Evolutionary conservation across 1,140 invertebrate genomes (phyloP), one percentile per base, ranked within the genome.

Genomic region (Cherax quadricarinatus): DNA sequence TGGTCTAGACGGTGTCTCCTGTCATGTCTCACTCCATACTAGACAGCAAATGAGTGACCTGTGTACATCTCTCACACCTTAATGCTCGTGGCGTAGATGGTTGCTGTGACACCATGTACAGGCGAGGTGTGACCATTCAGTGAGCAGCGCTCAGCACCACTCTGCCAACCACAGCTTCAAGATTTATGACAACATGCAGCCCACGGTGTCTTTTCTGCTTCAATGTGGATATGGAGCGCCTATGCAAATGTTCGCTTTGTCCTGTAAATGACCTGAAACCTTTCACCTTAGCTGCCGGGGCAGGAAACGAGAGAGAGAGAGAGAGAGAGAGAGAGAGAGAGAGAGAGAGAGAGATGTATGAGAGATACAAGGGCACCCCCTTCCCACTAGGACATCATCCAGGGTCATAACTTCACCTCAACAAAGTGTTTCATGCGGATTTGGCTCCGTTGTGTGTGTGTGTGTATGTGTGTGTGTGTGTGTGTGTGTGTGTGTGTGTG

Each of bases 221-320:
- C 51, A 53, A 21, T 30, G 18, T 24, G 82, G 24, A 86, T 86
- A 86, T 73, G 86, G 86, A 57, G 75, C 78, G 24, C 57, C 80
- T 81, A 89, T 89, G 87, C 78, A 81, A 82, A 89, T 89, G 87
- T 57, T 24, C 53, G 49, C 87, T 89, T 89, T 89, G 87, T 89
- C 87, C 87, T 89, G 87, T 89, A 89, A 89, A 89, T 89, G 87
- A 66, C 53, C 21, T 9, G 9, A 2, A 53, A 89, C 87, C 87
- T 89, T 57, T 89, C 24, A 80, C 78, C 87, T 66, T 41, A 12
- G 24, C 1, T 53, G 21, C 51, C 7, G 30, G 53, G 78, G 24
- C 53, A 51, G 70, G 16, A 57, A 60, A 51, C 24, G 53, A 30
- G 86, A 57, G 53, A 57, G 53, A 57, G 53, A 57, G 62, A 21